phyloP scores from a whole-genome alignment of 2,888 invertebrate genomes.

The Amphipyra berbera region DNA sequence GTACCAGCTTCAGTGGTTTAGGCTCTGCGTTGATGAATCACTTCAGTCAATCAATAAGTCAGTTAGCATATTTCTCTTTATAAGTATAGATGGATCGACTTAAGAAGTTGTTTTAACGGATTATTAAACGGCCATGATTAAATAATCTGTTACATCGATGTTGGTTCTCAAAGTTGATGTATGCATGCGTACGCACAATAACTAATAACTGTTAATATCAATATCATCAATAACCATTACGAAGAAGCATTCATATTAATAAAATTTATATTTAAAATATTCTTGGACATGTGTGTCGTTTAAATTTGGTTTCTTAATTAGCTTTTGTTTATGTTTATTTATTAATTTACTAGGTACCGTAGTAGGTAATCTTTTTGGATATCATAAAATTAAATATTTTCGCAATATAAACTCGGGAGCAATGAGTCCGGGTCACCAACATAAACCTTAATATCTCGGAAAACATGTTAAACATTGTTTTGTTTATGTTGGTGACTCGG shows the following conservation, averaged over 20 bases:
- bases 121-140: conserved; percentile 6
- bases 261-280: conserved; percentile 23
- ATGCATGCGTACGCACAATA: not conserved
- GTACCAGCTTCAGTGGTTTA: too few relatives aligned
- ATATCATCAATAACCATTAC: not conserved
- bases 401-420: too few relatives aligned
- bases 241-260: conserved; percentile 14
- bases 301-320: not conserved
- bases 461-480: too few relatives aligned
- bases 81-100: too few relatives aligned
- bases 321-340: not conserved
- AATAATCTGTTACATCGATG: conserved; percentile 14
- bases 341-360: not conserved
- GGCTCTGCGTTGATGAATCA: too few relatives aligned
- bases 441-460: too few relatives aligned
- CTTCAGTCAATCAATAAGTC: too few relatives aligned
- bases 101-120: not conserved
- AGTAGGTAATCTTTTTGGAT: too few relatives aligned
- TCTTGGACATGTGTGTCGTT: conserved; percentile 9
- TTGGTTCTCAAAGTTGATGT: conserved; percentile 1
- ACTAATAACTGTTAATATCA: not conserved
- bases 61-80: too few relatives aligned
- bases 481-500: too few relatives aligned
- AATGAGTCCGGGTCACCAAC: too few relatives aligned
- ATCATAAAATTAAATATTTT: too few relatives aligned